Conservation (phyloP, 2,888 invertebrate species). For the Hoplodrina blanda region DNA sequence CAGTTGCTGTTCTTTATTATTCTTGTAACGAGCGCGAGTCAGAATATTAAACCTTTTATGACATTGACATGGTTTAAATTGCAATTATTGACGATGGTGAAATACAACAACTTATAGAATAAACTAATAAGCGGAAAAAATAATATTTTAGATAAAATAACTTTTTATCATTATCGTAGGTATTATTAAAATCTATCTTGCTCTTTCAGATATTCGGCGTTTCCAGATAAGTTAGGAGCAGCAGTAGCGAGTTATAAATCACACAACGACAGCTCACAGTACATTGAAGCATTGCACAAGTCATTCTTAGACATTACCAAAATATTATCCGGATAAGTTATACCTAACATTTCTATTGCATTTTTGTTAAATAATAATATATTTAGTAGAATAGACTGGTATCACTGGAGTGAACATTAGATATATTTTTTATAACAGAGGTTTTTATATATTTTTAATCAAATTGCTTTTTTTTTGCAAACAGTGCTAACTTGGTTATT, state of each 20-base stretch:
- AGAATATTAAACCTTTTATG: not conserved
- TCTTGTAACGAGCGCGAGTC: not conserved
- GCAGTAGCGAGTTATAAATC: constrained; percentile 95
- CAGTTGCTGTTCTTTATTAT: no score
- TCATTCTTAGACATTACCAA: constrained; percentile 93
- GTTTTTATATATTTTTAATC: constrained; percentile 10
- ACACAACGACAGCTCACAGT: constrained; percentile 93
- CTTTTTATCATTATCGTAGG: no score
- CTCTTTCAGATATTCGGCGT: constrained; percentile 95
- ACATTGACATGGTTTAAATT: not conserved
- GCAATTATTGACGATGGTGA: not conserved
- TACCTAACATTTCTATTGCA: constrained; percentile 15
- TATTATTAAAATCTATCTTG: no score
- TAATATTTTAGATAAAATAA: no score
- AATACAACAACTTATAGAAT: not conserved
- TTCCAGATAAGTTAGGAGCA: constrained; percentile 95
- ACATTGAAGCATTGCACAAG: constrained; percentile 92
- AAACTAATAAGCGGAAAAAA: not conserved
- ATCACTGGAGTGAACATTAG: not conserved
- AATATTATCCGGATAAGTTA: constrained; percentile 77
- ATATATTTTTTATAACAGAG: constrained; percentile 14
- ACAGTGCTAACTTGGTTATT: constrained; percentile 1
- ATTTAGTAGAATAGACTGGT: not conserved
- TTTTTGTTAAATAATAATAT: constrained; percentile 23
- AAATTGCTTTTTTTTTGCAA: constrained; percentile 6